phyloP scores from a whole-genome alignment of 2,888 invertebrate species.

The Xestobium rufovillosum region DNA sequence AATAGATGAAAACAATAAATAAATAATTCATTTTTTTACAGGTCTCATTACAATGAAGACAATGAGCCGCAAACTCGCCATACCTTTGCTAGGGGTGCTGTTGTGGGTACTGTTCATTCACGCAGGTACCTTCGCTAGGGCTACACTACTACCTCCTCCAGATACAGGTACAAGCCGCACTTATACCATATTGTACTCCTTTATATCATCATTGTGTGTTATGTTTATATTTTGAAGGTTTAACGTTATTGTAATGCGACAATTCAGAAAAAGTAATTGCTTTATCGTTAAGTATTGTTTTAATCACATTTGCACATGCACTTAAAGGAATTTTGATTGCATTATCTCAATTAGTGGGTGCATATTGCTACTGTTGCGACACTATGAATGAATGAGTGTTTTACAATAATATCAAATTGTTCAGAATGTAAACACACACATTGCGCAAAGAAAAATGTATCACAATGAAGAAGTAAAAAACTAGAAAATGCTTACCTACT shows the following conservation, averaged over 20 bases:
- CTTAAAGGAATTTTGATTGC: too few species aligned
- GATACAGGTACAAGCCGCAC: slow-evolving; percentile 24
- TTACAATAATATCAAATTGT: too few species aligned
- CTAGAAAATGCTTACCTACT: slow-evolving; percentile 10
- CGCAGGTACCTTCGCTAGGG: slow-evolving; percentile 23
- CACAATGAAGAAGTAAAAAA: slow-evolving; percentile 11
- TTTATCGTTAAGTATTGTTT: too few species aligned
- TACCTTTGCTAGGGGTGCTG: slow-evolving; percentile 24
- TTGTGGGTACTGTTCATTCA: slow-evolving; percentile 25
- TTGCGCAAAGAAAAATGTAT: neutral
- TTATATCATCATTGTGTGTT: slow-evolving; percentile 11
- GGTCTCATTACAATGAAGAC: slow-evolving; percentile 19
- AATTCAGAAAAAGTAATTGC: too few species aligned
- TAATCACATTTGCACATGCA: too few species aligned
- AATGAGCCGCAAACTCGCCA: slow-evolving; percentile 22
- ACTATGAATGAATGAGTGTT: too few species aligned
- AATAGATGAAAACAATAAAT: too few species aligned
- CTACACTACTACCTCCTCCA: slow-evolving; percentile 21
- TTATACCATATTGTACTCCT: slow-evolving; percentile 15
- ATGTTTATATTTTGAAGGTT: slow-evolving; percentile 16
- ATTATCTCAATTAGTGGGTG: neutral
- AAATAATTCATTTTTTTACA: too few species aligned
- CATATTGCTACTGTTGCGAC: slow-evolving; percentile 2
- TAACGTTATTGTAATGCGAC: slow-evolving; percentile 5
- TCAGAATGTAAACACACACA: slow-evolving; percentile 14